Evolutionary conservation across 2,113 vertebrate genomes (phyloP).

Genomic region (Tringa solitaria): DNA sequence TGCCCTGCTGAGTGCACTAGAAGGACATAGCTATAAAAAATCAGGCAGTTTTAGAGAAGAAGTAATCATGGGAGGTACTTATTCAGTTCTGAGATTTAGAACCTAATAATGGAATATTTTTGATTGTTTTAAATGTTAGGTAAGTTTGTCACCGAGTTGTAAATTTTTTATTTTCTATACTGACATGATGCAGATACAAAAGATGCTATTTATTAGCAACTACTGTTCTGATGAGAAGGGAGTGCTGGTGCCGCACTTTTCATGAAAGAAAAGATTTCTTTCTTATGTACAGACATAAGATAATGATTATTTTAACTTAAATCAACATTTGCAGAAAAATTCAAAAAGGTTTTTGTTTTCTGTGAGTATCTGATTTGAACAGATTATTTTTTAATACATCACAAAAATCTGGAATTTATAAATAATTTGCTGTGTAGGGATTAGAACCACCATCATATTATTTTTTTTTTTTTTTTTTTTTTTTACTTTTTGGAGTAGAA

Average conservation of each 20-base stretch:
- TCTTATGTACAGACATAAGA: neutral
- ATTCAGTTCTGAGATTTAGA: neutral
- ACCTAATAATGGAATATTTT: neutral
- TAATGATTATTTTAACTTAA: neutral
- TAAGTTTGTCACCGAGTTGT: neutral
- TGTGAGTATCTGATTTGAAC: neutral
- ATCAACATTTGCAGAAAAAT: neutral
- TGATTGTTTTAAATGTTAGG: neutral
- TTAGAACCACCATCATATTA: neutral
- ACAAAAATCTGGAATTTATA: conserved; percentile 29
- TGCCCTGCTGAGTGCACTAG: neutral
- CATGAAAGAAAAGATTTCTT: neutral
- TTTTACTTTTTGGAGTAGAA: neutral
- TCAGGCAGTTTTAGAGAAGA: neutral
- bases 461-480: neutral
- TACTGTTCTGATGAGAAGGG: neutral
- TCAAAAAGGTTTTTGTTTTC: neutral
- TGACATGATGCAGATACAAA: neutral
- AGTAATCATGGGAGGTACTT: neutral
- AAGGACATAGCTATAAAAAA: neutral
- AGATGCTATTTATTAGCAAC: neutral
- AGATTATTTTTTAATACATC: conserved; percentile 6
- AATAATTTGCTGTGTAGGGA: neutral
- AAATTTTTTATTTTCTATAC: neutral
- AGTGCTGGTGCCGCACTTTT: accelerated